Evolutionary conservation across 2,797 vertebrate genomes (phyloP).

Genomic region (Pyrocephalus nanus): DNA sequence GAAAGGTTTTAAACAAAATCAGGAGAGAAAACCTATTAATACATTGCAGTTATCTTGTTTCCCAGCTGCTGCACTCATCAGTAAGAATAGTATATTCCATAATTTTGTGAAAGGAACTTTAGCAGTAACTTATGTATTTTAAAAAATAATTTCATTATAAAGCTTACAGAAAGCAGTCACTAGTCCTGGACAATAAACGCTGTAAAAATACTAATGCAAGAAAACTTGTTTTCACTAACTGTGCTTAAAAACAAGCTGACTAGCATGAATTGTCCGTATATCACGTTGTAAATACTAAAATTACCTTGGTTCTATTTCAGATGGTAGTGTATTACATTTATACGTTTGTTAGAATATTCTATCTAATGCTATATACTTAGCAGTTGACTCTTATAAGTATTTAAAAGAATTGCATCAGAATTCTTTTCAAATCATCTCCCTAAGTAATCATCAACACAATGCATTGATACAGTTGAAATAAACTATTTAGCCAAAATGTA

Average conservation of each 20-base stretch:
- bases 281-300: background rate
- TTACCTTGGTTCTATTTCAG: background rate
- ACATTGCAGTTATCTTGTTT: background rate
- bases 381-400: background rate
- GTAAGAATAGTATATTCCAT: background rate
- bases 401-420: background rate
- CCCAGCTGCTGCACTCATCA: background rate
- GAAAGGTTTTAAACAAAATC: conserved; percentile 16
- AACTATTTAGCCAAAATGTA: background rate
- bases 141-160: background rate
- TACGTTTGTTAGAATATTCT: background rate
- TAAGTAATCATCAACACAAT: background rate
- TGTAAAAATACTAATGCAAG: background rate
- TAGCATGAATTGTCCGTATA: background rate
- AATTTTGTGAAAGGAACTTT: background rate
- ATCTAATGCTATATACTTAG: background rate
- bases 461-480: background rate
- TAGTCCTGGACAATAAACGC: background rate
- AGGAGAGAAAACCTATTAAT: background rate
- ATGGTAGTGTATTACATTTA: background rate
- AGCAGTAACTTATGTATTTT: background rate
- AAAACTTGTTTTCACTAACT: background rate
- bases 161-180: background rate
- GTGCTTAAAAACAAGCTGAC: background rate
- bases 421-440: background rate